phyloP scores from a whole-genome alignment of 2,888 invertebrate species.

The Cenopis cana region DNA sequence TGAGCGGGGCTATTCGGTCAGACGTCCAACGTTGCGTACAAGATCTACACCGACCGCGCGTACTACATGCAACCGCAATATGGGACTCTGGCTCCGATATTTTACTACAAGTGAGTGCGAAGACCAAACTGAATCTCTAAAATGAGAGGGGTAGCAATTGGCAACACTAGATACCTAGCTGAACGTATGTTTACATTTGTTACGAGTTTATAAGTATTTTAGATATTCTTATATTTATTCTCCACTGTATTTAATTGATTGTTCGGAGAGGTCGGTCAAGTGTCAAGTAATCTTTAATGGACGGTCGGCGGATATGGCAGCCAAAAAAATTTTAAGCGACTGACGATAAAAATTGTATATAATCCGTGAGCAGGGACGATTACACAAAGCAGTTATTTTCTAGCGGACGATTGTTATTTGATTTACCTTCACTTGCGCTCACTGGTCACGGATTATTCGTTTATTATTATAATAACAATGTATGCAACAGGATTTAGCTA shows the following conservation, averaged over 20 bases:
- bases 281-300: slow-evolving; percentile 57
- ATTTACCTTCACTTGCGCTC: slow-evolving; percentile 55
- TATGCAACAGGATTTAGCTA: slow-evolving; percentile 72
- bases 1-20: slow-evolving; percentile 84
- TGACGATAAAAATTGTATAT: slow-evolving; percentile 69
- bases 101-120: slow-evolving; percentile 72
- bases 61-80: slow-evolving; percentile 65
- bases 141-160: slow-evolving; percentile 68
- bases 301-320: slow-evolving; percentile 51
- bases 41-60: slow-evolving; percentile 56
- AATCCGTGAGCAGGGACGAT: slow-evolving; percentile 63
- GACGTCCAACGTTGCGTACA: slow-evolving; percentile 63
- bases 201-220: slow-evolving; percentile 87
- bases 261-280: slow-evolving; percentile 65
- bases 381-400: slow-evolving; percentile 55
- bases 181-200: slow-evolving; percentile 84
- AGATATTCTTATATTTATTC: slow-evolving; percentile 89
- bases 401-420: slow-evolving; percentile 50
- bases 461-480: slow-evolving; percentile 55
- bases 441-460: slow-evolving; percentile 62
- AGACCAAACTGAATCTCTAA: slow-evolving; percentile 66
- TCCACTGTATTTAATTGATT: slow-evolving; percentile 81
- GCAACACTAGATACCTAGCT: slow-evolving; percentile 69
- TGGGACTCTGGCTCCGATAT: slow-evolving; percentile 75
- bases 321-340: slow-evolving; percentile 66